Evolutionary conservation across 1,140 invertebrate genomes (phyloP).

Genomic region (Chironomus striatipennis): DNA sequence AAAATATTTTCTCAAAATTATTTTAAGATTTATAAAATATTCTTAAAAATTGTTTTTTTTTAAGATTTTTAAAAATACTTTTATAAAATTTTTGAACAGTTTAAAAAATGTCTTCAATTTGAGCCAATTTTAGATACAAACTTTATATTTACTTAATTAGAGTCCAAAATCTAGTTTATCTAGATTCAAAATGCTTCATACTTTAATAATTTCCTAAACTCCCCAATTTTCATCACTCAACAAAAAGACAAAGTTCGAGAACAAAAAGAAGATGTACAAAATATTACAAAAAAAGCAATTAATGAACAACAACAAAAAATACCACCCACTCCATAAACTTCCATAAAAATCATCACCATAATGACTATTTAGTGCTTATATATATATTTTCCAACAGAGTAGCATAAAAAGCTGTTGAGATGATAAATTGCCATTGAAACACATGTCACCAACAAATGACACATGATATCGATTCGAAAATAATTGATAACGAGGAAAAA

Average conservation of each 20-base stretch:
- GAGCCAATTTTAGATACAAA: no score
- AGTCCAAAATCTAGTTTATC: no score
- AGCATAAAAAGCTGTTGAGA: background rate
- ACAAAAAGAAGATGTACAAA: background rate
- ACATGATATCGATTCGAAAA: constrained; percentile 18
- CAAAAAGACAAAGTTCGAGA: background rate
- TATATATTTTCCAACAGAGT: background rate
- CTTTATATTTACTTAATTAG: no score
- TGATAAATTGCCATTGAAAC: constrained; percentile 18
- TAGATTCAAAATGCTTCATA: no score
- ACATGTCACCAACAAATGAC: constrained; percentile 17
- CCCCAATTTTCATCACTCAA: background rate
- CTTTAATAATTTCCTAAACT: no score
- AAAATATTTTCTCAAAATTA: no score
- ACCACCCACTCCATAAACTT: background rate
- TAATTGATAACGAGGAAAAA: background rate
- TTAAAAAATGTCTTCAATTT: no score
- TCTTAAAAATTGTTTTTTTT: no score
- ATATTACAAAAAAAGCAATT: background rate
- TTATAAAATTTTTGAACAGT: no score
- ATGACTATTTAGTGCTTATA: background rate
- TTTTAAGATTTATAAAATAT: no score
- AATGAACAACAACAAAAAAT: background rate
- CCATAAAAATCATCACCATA: background rate
- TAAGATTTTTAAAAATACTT: no score